Base-by-base conservation (phyloP, 1,140 invertebrate genomes). In the Propsilocerus akamusi region DNA sequence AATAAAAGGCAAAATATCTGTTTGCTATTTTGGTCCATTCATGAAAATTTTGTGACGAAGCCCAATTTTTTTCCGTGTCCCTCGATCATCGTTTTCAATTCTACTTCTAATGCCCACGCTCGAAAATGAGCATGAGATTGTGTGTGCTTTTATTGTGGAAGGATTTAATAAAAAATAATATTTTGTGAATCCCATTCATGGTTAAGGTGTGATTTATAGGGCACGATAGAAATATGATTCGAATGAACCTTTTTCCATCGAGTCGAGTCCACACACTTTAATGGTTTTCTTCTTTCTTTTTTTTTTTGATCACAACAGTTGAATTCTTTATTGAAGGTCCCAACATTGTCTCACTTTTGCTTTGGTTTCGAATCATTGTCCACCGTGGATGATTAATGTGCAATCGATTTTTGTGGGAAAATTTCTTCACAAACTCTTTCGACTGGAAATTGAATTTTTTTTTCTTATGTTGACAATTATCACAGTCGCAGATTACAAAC, bases 201-300 rank as follows among this genome's bases (percentile, higher is more conserved):
- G 22, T 41, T 14, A 17, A 41, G 34, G 34, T 41, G 34, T 41
- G 34, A 41, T 41, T 41, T 41, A 41, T 41, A 41, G 34, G 14
- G 12, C n/a, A n/a, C n/a, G n/a, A n/a, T n/a, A 41, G n/a, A 17
- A 41, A 41, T 41, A 8, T 7, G 22, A 30, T 30, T 30, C 28
- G 10, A 30, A 30, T 30, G 28, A 11, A 8, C 28, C n/a, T 30
- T 30, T 30, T 30, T 2, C 17, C 14, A 41, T 41, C n/a, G 22
- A 41, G 22, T 8, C 34, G 22, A 41, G 22, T 30, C n/a, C n/a
- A n/a, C n/a, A n/a, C n/a, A n/a, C n/a, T n/a, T n/a, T n/a, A 30
- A n/a, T 11, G 28, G 28, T 11, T 30, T 30, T 30, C 14, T 41
- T 41, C n/a, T n/a, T 41, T 41, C 34, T 41, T 17, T 41, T 5